Conservation (phyloP, 2,113 vertebrate genomes). For the Centrocercus urophasianus region DNA sequence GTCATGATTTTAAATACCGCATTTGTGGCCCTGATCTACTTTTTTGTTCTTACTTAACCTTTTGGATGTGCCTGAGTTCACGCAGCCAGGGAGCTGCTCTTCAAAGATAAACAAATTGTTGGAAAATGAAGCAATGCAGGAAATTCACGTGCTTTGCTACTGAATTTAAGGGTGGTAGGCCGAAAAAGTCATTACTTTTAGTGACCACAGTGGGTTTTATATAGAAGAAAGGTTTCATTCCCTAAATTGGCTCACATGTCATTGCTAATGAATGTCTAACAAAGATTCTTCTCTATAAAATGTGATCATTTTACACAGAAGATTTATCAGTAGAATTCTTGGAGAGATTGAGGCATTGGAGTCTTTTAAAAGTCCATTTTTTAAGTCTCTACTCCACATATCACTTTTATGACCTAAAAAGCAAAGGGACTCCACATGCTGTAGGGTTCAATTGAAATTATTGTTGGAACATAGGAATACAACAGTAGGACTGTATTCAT, state of each 20-base stretch:
- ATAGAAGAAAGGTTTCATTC: constrained; percentile 72
- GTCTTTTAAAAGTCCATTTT: constrained; percentile 77
- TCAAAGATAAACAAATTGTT: constrained; percentile 73
- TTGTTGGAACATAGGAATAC: constrained; percentile 76
- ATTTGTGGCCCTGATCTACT: constrained; percentile 46
- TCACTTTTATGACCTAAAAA: constrained; percentile 78
- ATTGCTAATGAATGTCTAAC: constrained; percentile 75
- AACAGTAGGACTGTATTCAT: constrained; percentile 75
- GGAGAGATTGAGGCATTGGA: constrained; percentile 71
- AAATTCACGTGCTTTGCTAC: constrained; percentile 51
- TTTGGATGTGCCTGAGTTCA: constrained; percentile 55
- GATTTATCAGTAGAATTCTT: constrained; percentile 74
- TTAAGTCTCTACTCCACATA: constrained; percentile 71
- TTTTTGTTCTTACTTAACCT: constrained; percentile 66
- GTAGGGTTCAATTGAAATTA: constrained; percentile 75
- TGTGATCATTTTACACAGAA: constrained; percentile 74
- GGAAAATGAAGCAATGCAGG: constrained; percentile 54
- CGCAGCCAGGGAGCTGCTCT: constrained; percentile 51
- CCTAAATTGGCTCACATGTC: constrained; percentile 70
- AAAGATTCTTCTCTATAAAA: constrained; percentile 76
- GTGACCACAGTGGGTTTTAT: constrained; percentile 68
- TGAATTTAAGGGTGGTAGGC: constrained; percentile 63
- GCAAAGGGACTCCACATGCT: constrained; percentile 75
- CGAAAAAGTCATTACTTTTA: constrained; percentile 71
- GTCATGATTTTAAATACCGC: constrained; percentile 52